phyloP scores from a whole-genome alignment of 2,113 vertebrate species.

The Bos taurus region ARS-UCD2.0 NC_037331.1:31440501-31441000 shows the following conservation, averaged over 20 bases:
- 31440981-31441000: background rate
- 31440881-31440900: background rate
- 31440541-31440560: constrained; percentile 53
- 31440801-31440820: background rate
- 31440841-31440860: background rate
- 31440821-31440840: background rate
- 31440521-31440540: constrained; percentile 46
- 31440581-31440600: constrained; percentile 40
- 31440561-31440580: constrained; percentile 57
- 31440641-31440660: constrained; percentile 33
- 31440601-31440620: background rate
- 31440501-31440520: background rate
- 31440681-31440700: background rate
- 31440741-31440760: background rate
- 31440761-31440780: background rate
- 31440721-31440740: background rate
- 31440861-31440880: background rate
- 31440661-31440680: constrained; percentile 45
- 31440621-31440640: constrained; percentile 16
- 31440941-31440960: background rate
- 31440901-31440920: background rate
- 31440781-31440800: background rate
- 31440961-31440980: background rate
- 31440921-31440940: background rate
- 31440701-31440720: background rate